Conservation (phyloP, 2,797 vertebrate species). For the Lithobates pipiens region DNA sequence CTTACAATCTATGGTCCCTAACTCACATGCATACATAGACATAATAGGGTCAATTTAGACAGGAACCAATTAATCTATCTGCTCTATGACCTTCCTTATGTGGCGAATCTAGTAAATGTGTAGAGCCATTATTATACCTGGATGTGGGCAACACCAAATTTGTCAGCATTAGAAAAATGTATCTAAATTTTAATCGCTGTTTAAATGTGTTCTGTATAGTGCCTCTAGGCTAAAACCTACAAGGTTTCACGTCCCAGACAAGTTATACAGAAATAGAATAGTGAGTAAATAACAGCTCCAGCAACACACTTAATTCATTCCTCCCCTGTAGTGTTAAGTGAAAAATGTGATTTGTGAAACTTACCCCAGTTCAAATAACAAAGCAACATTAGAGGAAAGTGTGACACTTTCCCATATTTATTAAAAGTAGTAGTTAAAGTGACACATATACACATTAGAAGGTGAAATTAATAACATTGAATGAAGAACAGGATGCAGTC, state of each 20-base stretch:
- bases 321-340: neutral
- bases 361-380: neutral
- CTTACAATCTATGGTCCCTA: too few species aligned
- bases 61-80: too few species aligned
- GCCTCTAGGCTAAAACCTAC: neutral
- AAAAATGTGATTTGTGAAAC: slow-evolving; percentile 7
- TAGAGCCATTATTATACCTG: too few species aligned
- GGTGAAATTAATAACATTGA: neutral
- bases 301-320: neutral
- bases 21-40: too few species aligned
- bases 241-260: neutral
- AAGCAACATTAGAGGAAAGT: neutral
- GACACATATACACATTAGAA: neutral
- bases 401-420: neutral
- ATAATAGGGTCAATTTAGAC: too few species aligned
- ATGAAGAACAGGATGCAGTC: neutral
- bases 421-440: neutral
- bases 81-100: too few species aligned
- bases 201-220: neutral
- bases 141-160: neutral
- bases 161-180: neutral
- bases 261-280: neutral
- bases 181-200: neutral
- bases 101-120: too few species aligned
- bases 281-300: neutral